Conservation (phyloP, 1,140 invertebrate species). For the Aphelinus certus region DNA sequence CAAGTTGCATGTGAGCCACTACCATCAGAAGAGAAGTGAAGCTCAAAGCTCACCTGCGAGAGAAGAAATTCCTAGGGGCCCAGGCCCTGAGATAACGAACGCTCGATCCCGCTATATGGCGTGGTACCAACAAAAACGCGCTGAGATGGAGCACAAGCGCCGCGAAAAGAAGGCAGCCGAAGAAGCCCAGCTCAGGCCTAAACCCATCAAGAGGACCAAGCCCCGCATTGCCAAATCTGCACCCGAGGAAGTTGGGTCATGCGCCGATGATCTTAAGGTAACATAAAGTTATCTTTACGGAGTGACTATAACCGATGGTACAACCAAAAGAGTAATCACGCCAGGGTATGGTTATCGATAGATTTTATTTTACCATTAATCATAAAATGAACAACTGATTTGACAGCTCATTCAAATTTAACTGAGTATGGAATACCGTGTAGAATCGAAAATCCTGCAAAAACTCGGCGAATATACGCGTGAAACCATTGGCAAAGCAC, state of each 20-base stretch:
- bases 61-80: constrained; percentile 3
- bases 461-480: too few species aligned
- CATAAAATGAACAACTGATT: too few species aligned
- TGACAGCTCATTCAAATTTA: too few species aligned
- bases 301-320: not conserved
- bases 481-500: not conserved
- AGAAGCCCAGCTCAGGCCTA: constrained; percentile 53
- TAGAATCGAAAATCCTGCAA: too few species aligned
- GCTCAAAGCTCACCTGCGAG: too few species aligned
- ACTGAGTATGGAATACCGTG: too few species aligned
- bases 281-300: not conserved
- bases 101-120: constrained; percentile 67
- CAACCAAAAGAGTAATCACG: not conserved
- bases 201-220: constrained; percentile 50
- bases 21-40: not conserved
- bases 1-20: constrained; percentile 27
- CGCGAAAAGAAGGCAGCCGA: constrained; percentile 50
- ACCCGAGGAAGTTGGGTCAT: constrained; percentile 2
- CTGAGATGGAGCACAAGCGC: constrained; percentile 55
- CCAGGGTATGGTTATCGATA: not conserved
- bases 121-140: constrained; percentile 65
- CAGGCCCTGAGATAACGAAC: constrained; percentile 45
- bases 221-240: constrained; percentile 41
- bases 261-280: not conserved
- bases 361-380: too few species aligned